A percentile compares a stretch with the other conserved stretches of the same genome.
phyloP scores from a whole-genome alignment of 2,888 invertebrate genomes.

The Protonemura montana region DNA sequence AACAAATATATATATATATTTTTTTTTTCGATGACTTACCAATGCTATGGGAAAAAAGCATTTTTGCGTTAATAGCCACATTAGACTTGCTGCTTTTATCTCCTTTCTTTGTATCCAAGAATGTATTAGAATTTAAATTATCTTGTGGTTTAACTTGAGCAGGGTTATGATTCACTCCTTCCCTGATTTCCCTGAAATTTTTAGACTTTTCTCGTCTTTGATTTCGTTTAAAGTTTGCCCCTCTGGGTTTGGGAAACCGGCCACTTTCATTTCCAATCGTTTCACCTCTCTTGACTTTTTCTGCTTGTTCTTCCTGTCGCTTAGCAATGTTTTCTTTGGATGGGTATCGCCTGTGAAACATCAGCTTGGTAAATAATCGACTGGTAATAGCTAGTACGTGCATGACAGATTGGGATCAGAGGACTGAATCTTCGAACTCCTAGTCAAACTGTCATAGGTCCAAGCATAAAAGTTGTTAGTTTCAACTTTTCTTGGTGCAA shows the following conservation, averaged over 20 bases:
- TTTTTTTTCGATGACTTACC: neutral
- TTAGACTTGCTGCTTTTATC: neutral
- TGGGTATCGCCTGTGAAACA: slow-evolving; percentile 70
- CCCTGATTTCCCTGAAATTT: slow-evolving; percentile 10
- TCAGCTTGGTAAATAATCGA: neutral
- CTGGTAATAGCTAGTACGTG: too few species aligned
- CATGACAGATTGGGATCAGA: too few species aligned
- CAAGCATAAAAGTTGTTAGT: too few species aligned
- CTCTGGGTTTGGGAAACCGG: slow-evolving; percentile 55
- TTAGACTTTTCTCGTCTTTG: slow-evolving; percentile 14
- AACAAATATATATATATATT: neutral
- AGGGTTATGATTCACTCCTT: too few species aligned
- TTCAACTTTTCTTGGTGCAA: too few species aligned
- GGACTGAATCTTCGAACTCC: too few species aligned
- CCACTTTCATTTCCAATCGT: slow-evolving; percentile 64
- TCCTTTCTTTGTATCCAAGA: too few species aligned
- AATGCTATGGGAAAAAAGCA: neutral
- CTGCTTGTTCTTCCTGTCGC: slow-evolving; percentile 68
- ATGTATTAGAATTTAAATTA: neutral
- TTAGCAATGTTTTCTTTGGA: slow-evolving; percentile 73
- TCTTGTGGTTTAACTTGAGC: neutral
- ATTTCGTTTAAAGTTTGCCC: neutral
- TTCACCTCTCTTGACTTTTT: slow-evolving; percentile 78
- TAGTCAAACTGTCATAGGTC: too few species aligned
- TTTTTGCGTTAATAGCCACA: neutral